Conservation (phyloP, 2,797 vertebrate genomes). For the Melanotaenia nigrans region DNA sequence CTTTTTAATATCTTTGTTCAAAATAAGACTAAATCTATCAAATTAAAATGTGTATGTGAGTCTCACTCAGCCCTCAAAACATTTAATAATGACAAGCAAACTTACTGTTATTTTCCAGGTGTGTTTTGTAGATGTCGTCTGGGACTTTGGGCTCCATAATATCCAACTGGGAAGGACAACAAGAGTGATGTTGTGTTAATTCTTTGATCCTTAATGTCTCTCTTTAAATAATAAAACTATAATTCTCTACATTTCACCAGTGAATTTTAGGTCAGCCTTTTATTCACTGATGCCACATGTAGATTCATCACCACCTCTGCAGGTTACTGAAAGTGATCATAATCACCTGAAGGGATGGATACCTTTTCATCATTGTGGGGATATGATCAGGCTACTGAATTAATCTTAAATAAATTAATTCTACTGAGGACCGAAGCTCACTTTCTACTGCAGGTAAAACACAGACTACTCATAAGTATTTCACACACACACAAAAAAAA, state of each 20-base stretch:
- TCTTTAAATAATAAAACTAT: not conserved
- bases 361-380: too few species aligned
- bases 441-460: not conserved
- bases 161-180: conserved; percentile 85
- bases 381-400: too few species aligned
- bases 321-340: not conserved
- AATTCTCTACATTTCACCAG: not conserved
- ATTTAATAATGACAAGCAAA: not conserved
- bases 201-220: not conserved
- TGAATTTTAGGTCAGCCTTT: conserved; percentile 1
- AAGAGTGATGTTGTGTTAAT: not conserved
- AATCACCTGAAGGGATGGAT: not conserved
- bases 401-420: too few species aligned
- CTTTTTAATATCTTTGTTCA: too few species aligned
- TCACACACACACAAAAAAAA: too few species aligned
- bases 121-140: conserved; percentile 99
- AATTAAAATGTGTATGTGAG: too few species aligned
- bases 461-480: not conserved
- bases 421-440: too few species aligned
- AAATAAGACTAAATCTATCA: too few species aligned
- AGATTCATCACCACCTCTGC: not conserved
- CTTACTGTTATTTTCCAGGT: conserved; percentile 98
- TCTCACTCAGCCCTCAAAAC: not conserved
- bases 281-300: not conserved
- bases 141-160: conserved; percentile 99